Evolutionary conservation across 2,888 invertebrate genomes (phyloP).

Genomic region (Andrena bicolor): DNA sequence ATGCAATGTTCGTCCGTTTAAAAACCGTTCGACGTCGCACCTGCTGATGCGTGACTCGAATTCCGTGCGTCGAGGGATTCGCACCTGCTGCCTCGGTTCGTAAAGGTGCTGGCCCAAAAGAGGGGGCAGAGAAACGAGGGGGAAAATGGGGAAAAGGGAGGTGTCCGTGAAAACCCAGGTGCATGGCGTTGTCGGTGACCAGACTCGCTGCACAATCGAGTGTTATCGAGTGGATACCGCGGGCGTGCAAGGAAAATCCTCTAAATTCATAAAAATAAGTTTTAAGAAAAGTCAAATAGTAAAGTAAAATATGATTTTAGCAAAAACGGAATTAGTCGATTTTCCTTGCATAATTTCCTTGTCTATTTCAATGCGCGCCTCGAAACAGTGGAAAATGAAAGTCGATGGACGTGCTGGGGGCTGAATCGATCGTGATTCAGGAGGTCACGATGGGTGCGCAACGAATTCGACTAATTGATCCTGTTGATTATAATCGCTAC

Average conservation of each 20-base stretch:
- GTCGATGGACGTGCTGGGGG: constrained; percentile 26
- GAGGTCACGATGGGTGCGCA: constrained; percentile 10
- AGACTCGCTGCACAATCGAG: too few relatives aligned
- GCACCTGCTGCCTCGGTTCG: constrained; percentile 56
- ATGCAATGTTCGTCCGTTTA: constrained; percentile 25
- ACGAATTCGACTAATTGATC: constrained; percentile 22
- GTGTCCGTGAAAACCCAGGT: constrained; percentile 32
- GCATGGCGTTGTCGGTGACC: not conserved
- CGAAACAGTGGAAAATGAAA: constrained; percentile 44
- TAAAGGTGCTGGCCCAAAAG: constrained; percentile 12
- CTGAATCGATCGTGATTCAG: constrained; percentile 40
- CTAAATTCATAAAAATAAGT: too few relatives aligned
- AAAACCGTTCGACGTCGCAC: constrained; percentile 44
- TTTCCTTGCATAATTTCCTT: too few relatives aligned
- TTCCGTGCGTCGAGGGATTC: constrained; percentile 46
- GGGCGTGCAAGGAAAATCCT: too few relatives aligned
- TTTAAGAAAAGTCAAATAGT: too few relatives aligned
- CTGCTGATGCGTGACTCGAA: constrained; percentile 62
- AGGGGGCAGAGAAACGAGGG: not conserved
- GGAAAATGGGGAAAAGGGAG: not conserved
- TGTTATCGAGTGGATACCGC: too few relatives aligned
- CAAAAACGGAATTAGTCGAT: too few relatives aligned
- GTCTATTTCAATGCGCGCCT: constrained; percentile 34
- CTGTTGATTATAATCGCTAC: constrained; percentile 11
- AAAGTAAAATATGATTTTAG: too few relatives aligned